Base-by-base conservation (phyloP, 2,888 invertebrate genomes). In the Latrodectus elegans region DNA sequence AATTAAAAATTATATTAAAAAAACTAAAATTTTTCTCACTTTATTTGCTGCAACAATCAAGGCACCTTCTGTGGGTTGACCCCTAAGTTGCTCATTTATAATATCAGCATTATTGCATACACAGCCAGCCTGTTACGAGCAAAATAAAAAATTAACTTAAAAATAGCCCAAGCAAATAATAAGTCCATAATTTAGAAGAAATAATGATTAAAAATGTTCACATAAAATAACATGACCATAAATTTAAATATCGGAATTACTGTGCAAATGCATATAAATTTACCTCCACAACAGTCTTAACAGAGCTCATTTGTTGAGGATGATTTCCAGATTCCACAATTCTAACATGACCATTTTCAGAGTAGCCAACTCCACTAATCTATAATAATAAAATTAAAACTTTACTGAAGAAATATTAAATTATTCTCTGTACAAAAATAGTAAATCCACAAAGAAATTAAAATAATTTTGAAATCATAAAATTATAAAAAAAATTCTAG, bases 11-110 rank as follows among this genome's bases (percentile, higher is more conserved):
- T 22, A 38, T 4, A 3, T 3, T 38, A 38, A 38, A 38, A 38
- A 38, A 38, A 38, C 4, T 38, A 6, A 38, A 38, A 38, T 6
- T 38, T 38, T 38, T 38, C n/a, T n/a, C 90, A 94, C 94, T 94
- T 99, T 99, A 94, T 96, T 95, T 9, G 97, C 98, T 71, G 95
- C 96, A 0, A 97, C 96, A 38, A 99, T 94, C 8, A 99, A 93
- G 0, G 99, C 99, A 90, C 99, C 99, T 94, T 99, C 99, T 22
- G 99, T 99, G 73, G 99, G 99, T 92, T 98, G 97, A 0, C 99
- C 99, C 90, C 97, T 94, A 75, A 99, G 92, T 4, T 94, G 94
- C 91, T 92, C 92, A n/a, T 96, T 95, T 90, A 95, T 95, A 52
- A 99, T 96, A 73, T 95, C 93, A 1, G 99, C 98, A 93, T 99